These are phyloP conservation scores for Caenorhabditis parvicauda DNA, from an alignment of 2,888 invertebrate genomes.

Conservation along the genomic window DNA sequence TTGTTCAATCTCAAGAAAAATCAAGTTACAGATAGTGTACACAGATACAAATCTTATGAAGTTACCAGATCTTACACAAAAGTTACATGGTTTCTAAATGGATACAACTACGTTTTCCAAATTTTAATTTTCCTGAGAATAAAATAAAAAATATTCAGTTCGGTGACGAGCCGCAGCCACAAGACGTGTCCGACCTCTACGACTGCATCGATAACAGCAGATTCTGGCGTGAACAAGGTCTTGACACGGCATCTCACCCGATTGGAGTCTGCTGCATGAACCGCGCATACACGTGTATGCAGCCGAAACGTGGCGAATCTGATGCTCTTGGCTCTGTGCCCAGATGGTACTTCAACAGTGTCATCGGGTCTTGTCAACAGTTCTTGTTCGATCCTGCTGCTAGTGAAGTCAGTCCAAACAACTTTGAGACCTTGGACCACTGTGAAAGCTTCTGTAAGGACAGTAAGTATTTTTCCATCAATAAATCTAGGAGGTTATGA, in stretches of 20 bases:
- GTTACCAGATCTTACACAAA: too few species aligned
- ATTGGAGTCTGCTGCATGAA: conserved; percentile 50
- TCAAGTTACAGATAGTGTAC: too few species aligned
- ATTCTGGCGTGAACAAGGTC: conserved; percentile 45
- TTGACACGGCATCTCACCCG: conserved; percentile 27
- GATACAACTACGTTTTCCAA: too few species aligned
- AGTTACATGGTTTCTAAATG: too few species aligned
- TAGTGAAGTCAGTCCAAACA: conserved; percentile 41
- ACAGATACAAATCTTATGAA: too few species aligned
- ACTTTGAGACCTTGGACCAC: conserved; percentile 46
- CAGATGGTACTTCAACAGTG: conserved; percentile 44
- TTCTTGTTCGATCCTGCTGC: conserved; percentile 45
- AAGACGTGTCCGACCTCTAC: conserved; percentile 44
- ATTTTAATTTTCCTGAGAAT: neutral
- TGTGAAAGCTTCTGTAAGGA: conserved; percentile 46
- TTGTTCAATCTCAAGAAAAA: too few species aligned
- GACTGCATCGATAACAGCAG: conserved; percentile 45
- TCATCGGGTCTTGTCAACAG: conserved; percentile 46
- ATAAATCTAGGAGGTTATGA: too few species aligned
- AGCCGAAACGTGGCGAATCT: conserved; percentile 43
- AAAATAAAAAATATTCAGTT: conserved; percentile 15
- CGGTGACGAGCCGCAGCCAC: conserved; percentile 33
- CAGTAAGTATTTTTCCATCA: conserved; percentile 22
- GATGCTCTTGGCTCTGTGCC: conserved; percentile 43
- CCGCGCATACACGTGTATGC: conserved; percentile 49